These are phyloP conservation scores for Lasioglossum oenotherae DNA, from an alignment of 2,888 invertebrate genomes.

Conservation along the genomic window DNA sequence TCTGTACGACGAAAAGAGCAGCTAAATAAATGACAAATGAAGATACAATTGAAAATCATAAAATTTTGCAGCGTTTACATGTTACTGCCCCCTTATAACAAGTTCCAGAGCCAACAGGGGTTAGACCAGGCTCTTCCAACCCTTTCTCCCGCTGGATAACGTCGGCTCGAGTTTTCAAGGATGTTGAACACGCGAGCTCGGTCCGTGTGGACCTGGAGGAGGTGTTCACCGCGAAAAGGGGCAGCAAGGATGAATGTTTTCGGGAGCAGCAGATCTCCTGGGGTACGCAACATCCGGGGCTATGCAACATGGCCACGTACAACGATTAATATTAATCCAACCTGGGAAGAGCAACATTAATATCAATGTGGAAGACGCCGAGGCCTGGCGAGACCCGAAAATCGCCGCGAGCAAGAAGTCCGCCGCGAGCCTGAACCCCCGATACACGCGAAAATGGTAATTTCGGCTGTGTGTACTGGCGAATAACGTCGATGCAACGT, in stretches of 20 bases:
- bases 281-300: slow-evolving; percentile 28
- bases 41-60: not conserved
- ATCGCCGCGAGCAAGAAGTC: slow-evolving; percentile 28
- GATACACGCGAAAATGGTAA: slow-evolving; percentile 59
- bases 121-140: slow-evolving; percentile 17
- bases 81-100: slow-evolving; percentile 16
- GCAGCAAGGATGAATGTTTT: slow-evolving; percentile 68
- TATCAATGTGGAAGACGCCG: slow-evolving; percentile 72
- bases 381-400: slow-evolving; percentile 12
- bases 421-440: slow-evolving; percentile 20
- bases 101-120: slow-evolving; percentile 16
- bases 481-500: slow-evolving; percentile 40
- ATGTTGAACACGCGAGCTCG: slow-evolving; percentile 59
- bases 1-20: not conserved
- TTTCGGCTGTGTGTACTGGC: slow-evolving; percentile 42
- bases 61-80: not conserved
- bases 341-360: slow-evolving; percentile 71
- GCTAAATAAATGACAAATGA: not conserved
- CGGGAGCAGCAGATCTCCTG: slow-evolving; percentile 57
- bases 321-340: slow-evolving; percentile 78
- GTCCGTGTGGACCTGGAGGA: not conserved
- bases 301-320: slow-evolving; percentile 63
- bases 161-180: slow-evolving; percentile 67
- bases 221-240: slow-evolving; percentile 33
- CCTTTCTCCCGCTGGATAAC: slow-evolving; percentile 54